Percentiles rank a stretch among this genome's conserved stretches.
Conservation (phyloP, 2,113 vertebrate species). For the Poicephalus meyeri region DNA sequence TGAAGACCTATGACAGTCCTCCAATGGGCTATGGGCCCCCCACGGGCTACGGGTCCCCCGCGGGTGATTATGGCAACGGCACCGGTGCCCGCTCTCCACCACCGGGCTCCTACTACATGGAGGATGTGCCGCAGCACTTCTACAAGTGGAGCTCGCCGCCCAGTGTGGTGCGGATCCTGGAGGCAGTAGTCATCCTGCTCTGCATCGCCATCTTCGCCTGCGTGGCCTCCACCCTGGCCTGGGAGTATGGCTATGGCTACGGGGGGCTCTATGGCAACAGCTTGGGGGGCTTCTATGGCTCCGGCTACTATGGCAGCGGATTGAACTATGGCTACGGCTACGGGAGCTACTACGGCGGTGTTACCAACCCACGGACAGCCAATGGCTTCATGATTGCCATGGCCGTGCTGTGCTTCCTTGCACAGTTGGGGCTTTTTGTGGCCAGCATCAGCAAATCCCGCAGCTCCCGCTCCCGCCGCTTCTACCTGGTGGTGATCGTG, state of each 20-base stretch:
- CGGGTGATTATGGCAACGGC: slow-evolving; percentile 39
- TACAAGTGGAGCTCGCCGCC: slow-evolving; percentile 85
- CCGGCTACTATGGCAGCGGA: background rate
- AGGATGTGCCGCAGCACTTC: slow-evolving; percentile 80
- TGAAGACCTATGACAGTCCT: no score
- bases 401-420: slow-evolving; percentile 81
- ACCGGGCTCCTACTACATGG: slow-evolving; percentile 76
- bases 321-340: slow-evolving; percentile 57
- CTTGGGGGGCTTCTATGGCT: slow-evolving; percentile 33
- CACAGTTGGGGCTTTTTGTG: slow-evolving; percentile 79
- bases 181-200: slow-evolving; percentile 70
- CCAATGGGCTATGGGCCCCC: slow-evolving; percentile 18
- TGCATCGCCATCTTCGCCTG: slow-evolving; percentile 84
- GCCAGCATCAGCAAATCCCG: slow-evolving; percentile 76
- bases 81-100: slow-evolving; percentile 37
- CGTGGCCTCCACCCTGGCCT: slow-evolving; percentile 86
- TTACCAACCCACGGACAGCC: slow-evolving; percentile 82
- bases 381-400: slow-evolving; percentile 87
- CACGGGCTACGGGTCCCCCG: slow-evolving; percentile 29
- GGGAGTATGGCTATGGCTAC: slow-evolving; percentile 82
- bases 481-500: slow-evolving; percentile 81
- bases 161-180: slow-evolving; percentile 77
- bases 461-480: slow-evolving; percentile 73
- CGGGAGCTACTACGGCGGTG: slow-evolving; percentile 72
- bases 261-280: slow-evolving; percentile 10